Evolutionary conservation across 2,113 vertebrate species (phyloP), one percentile per base, ranked within the genome.

Genomic region (Serinus canaria): DNA sequence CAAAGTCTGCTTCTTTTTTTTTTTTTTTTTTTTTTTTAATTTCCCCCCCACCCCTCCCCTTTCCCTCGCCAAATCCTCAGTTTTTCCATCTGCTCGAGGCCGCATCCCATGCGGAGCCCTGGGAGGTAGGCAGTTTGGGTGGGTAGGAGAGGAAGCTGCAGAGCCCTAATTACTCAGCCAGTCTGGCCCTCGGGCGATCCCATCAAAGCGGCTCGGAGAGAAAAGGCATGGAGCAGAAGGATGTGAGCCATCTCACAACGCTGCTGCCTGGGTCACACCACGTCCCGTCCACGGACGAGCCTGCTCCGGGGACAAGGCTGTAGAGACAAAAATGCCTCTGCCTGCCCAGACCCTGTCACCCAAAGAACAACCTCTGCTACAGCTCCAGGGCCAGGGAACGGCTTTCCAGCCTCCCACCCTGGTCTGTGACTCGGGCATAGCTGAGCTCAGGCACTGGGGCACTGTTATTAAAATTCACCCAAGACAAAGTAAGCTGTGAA

Each of bases 61-160:
- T 24, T 20, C 2, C 28, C 5, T 5, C 41, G 19, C 33, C 4
- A 53, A 77, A 69, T 69, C 80, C 72, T 95, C 79, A 41, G n/a
- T 86, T 95, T 85, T 91, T 73, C 87, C 76, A 63, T 96, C 86
- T 75, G 89, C 76, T 64, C 23, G 53, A 63, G 64, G 77, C 74
- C 13, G 78, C 69, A 39, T 76, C 87, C 81, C 78, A 91, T 78
- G 87, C 74, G 2, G 47, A 95, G 92, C 96, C 80, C 31, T 59
- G 94, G 93, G 93, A 95, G 80, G 94, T 55, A 89, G 37, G 89
- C 93, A 90, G 13, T 95, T 91, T 76, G 94, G 92, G 91, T 66
- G 90, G 90, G 63, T 80, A 93, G 81, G 44, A 63, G 59, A 83
- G 81, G 83, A 49, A 95, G 58, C 78, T 77, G 72, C 82, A 67